Base-by-base conservation (phyloP, 1,140 invertebrate genomes). In the Scaptomyza graminum region DNA sequence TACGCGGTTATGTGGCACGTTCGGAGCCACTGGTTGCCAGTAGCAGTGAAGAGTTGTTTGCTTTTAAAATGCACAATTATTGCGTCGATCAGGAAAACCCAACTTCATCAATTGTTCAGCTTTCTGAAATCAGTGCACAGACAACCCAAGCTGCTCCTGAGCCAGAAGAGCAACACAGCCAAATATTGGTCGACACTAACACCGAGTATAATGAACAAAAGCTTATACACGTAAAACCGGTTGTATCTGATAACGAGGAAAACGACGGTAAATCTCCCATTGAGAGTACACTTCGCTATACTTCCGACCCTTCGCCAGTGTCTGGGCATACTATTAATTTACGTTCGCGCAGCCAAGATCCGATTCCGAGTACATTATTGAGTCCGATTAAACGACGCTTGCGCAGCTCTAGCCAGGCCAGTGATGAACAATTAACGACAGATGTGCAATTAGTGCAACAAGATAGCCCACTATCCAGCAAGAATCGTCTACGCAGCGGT, bases 41-140 rank as follows among this genome's bases (percentile, higher is more conserved):
- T 55, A 87, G 66, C 51, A 85, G 81, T 15, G 82, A 74, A 16
- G 81, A 85, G n/a, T 34, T 85, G 0, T 85, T 87, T 9, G 66
- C 78, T 28, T 85, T 85, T 34, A 85, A 85, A 50, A 15, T 37
- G 15, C 43, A 43, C 7, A 64, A 80, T 13, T 80, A 84, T 9
- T 47, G 44, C 6, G 57, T 15, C 51, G 34, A n/a, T 0, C 5
- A 46, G 0, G 59, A 34, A 0, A 46, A 37, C 12, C 64, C 0
- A 31, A 31, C 18, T 59, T 68, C 1, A 51, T n/a, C 37, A 12
- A 0, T 41, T n/a, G 3, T 41, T n/a, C 12, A n/a, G 1, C 37
- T n/a, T n/a, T n/a, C n/a, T n/a, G 12, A 41, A 41, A 5, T n/a
- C 12, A n/a, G 12, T n/a, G 12, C 5, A 41, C 12, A 41, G 12